phyloP scores from a whole-genome alignment of 64 coral and sea anemone species.

The Actinia tenebrosa region DNA sequence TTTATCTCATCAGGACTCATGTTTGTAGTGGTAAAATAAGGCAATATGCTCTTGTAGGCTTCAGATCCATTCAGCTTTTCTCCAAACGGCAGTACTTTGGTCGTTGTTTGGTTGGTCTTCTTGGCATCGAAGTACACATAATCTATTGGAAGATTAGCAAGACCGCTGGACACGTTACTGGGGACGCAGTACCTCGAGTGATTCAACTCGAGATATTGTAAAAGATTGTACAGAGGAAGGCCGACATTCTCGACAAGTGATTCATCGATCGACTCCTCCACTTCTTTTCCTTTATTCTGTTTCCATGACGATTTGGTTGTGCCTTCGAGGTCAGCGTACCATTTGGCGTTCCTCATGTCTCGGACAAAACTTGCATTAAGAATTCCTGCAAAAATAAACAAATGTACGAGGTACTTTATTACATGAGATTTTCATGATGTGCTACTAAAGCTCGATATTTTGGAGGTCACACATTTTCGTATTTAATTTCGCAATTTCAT shows the following conservation, averaged over 20 bases:
- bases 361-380: conserved; percentile 28
- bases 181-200: conserved; percentile 82
- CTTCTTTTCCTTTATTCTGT: conserved; percentile 29
- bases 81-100: conserved; percentile 46
- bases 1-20: conserved; percentile 73
- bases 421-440: too few species aligned
- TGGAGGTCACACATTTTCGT: too few species aligned
- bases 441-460: too few species aligned
- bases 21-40: conserved; percentile 86
- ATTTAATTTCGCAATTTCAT: too few species aligned
- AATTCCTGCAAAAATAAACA: conserved; percentile 14
- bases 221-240: conserved; percentile 56
- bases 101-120: conserved; percentile 53
- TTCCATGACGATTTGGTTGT: conserved; percentile 32
- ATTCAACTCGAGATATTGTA: conserved; percentile 66
- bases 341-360: conserved; percentile 41
- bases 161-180: conserved; percentile 86
- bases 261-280: conserved; percentile 43
- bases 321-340: conserved; percentile 28
- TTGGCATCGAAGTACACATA: conserved; percentile 70
- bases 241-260: conserved; percentile 76
- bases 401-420: not conserved
- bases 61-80: conserved; percentile 62
- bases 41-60: conserved; percentile 84
- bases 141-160: conserved; percentile 64